Conservation (phyloP, 2,888 invertebrate species). For the Cremastinae sp. region DNA sequence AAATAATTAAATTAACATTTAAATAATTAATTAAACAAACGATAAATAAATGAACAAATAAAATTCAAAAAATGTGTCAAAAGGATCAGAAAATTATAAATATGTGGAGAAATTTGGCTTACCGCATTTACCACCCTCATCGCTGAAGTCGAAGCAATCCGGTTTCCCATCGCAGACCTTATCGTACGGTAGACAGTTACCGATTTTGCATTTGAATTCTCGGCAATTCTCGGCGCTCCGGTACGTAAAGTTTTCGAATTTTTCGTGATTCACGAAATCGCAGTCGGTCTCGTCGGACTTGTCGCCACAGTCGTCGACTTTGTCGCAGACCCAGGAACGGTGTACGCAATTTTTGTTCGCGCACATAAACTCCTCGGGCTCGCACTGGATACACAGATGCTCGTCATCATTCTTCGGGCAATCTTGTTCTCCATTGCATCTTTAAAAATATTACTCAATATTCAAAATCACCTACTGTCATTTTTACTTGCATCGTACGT, state of each 20-base stretch:
- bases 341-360: conserved; percentile 84
- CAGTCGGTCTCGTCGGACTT: conserved; percentile 85
- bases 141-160: conserved; percentile 87
- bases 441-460: conserved; percentile 67
- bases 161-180: conserved; percentile 84
- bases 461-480: too few relatives aligned
- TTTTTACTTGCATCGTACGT: too few relatives aligned
- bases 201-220: conserved; percentile 83
- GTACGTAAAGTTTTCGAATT: conserved; percentile 24
- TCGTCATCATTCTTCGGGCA: conserved; percentile 90
- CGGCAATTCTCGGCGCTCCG: conserved; percentile 73
- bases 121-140: conserved; percentile 86
- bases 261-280: conserved; percentile 29
- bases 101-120: conserved; percentile 64
- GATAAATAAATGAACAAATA: conserved; percentile 12
- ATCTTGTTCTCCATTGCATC: conserved; percentile 86
- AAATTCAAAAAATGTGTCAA: neutral
- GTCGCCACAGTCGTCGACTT: conserved; percentile 86
- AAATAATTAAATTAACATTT: too few relatives aligned
- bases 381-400: conserved; percentile 82
- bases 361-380: conserved; percentile 82
- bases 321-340: conserved; percentile 83
- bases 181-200: conserved; percentile 85
- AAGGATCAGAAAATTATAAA: neutral
- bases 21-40: neutral